phyloP scores from a whole-genome alignment of 2,113 vertebrate species.

The Proteles cristata region DNA sequence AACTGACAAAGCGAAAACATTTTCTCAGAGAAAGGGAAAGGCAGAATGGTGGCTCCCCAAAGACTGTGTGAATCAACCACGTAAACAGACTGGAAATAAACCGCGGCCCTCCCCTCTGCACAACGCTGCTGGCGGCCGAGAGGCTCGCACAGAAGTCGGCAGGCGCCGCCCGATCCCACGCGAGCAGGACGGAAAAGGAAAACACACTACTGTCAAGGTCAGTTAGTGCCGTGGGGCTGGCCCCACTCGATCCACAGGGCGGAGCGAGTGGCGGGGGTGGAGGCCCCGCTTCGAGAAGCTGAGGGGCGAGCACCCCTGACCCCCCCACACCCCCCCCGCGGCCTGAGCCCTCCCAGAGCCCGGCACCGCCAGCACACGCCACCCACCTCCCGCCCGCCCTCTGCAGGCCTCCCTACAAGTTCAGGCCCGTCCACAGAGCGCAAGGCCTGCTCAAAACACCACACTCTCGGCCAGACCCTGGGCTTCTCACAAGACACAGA shows the following conservation, averaged over 20 bases:
- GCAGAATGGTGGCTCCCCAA: not conserved
- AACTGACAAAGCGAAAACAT: constrained; percentile 1
- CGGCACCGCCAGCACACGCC: not conserved
- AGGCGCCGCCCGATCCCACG: not conserved
- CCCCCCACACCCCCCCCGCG: not conserved
- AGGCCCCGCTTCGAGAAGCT: not conserved
- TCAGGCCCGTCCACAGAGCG: not conserved
- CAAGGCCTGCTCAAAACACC: not conserved
- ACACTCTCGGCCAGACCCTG: not conserved
- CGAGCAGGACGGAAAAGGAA: not conserved
- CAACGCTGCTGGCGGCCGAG: not conserved
- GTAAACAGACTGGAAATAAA: not conserved
- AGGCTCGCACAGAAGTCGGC: not conserved
- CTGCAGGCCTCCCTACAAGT: not conserved
- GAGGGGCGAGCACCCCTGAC: too few relatives aligned
- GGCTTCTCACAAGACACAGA: not conserved
- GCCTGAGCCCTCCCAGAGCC: not conserved
- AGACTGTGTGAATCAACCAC: not conserved
- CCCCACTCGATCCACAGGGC: not conserved
- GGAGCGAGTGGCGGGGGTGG: not conserved
- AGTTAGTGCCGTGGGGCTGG: not conserved
- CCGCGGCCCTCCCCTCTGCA: not conserved
- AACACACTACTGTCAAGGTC: not conserved
- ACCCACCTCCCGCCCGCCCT: not conserved
- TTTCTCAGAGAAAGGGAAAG: constrained; percentile 36